Conservation (phyloP, 2,797 vertebrate species). For the Gymnoscopelus microlampas region DNA sequence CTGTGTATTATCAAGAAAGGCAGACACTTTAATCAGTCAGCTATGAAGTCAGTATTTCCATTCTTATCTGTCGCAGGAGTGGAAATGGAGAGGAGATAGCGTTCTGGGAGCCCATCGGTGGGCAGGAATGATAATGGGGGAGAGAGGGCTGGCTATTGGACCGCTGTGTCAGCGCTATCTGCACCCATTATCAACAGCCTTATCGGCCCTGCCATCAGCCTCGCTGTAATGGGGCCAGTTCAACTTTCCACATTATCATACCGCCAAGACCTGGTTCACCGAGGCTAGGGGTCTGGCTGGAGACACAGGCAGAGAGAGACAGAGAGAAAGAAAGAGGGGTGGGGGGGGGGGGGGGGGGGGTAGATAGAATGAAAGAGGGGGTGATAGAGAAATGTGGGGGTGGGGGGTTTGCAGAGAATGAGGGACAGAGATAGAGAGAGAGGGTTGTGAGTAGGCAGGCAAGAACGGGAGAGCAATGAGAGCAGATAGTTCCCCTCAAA, state of each 20-base stretch:
- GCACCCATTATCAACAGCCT: constrained; percentile 93
- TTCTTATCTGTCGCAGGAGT: constrained; percentile 99
- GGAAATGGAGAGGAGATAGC: constrained; percentile 99
- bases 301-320: constrained; percentile 66
- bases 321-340: constrained; percentile 40
- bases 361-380: constrained; percentile 50
- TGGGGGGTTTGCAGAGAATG: constrained; percentile 51
- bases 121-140: constrained; percentile 99
- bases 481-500: not conserved
- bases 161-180: constrained; percentile 92
- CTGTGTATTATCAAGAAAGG: constrained; percentile 99
- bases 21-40: constrained; percentile 99
- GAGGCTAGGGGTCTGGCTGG: constrained; percentile 88
- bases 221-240: constrained; percentile 99
- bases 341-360: constrained; percentile 21
- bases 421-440: constrained; percentile 45
- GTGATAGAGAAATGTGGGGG: constrained; percentile 56
- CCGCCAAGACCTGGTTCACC: constrained; percentile 92
- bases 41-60: constrained; percentile 99
- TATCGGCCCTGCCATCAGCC: constrained; percentile 95
- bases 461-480: not conserved
- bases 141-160: constrained; percentile 89
- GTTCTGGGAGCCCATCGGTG: constrained; percentile 92
- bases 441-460: constrained; percentile 23
- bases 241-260: constrained; percentile 99